Conservation (phyloP, 2,888 invertebrate genomes). For the Argyra leucocephala region DNA sequence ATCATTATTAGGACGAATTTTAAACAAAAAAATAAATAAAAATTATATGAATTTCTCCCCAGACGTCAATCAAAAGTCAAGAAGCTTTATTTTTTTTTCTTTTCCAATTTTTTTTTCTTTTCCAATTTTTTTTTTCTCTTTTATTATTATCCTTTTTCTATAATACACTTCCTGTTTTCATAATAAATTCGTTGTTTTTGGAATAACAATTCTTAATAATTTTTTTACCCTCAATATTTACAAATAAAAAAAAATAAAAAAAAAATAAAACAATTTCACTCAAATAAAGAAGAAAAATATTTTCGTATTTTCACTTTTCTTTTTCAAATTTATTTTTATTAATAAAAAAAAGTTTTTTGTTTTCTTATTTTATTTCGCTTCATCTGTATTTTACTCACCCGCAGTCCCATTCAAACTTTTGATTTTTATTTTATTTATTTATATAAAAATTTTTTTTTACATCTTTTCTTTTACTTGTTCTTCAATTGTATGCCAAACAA, state of each 20-base stretch:
- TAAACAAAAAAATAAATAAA: background rate
- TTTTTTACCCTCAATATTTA: conserved; percentile 2
- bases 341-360: background rate
- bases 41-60: background rate
- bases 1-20: too few relatives aligned
- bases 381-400: too few relatives aligned
- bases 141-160: background rate
- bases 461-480: background rate
- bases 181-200: background rate
- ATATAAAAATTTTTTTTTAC: too few relatives aligned
- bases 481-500: background rate
- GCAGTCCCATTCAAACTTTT: too few relatives aligned
- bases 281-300: background rate
- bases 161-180: background rate
- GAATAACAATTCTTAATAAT: background rate
- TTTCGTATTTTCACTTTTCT: background rate
- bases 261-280: background rate
- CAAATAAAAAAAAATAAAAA: background rate
- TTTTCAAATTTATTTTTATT: too few relatives aligned
- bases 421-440: too few relatives aligned
- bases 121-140: too few relatives aligned
- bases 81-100: background rate
- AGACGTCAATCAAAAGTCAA: conserved; percentile 6
- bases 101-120: too few relatives aligned
- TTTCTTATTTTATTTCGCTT: too few relatives aligned